These are phyloP conservation scores for Lasioglossum baleicum DNA, from an alignment of 1,140 invertebrate species.

Conservation along the genomic window DNA sequence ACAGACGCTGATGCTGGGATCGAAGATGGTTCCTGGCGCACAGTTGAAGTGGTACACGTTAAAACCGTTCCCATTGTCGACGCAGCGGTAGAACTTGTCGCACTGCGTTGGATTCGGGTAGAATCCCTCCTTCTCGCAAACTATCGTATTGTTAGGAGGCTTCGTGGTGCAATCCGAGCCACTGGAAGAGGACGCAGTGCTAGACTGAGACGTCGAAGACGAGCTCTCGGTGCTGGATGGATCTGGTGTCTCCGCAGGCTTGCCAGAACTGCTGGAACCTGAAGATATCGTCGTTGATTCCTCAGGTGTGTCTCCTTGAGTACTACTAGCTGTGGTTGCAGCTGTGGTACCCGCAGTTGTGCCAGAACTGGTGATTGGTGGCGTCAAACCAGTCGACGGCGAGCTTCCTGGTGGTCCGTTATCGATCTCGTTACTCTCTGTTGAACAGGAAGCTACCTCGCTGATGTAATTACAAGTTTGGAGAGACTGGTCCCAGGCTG, in stretches of 20 bases:
- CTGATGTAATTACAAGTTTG: constrained; percentile 74
- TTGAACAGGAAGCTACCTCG: constrained; percentile 67
- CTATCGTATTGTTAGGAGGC: constrained; percentile 64
- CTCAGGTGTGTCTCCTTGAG: neutral
- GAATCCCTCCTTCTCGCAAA: constrained; percentile 82
- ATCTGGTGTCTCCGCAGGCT: neutral
- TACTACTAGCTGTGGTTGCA: neutral
- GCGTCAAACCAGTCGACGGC: constrained; percentile 12
- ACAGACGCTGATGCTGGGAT: constrained; percentile 79
- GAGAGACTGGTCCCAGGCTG: constrained; percentile 74
- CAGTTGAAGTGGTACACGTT: constrained; percentile 81
- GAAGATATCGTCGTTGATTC: neutral
- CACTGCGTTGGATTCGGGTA: constrained; percentile 84
- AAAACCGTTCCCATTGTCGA: constrained; percentile 83
- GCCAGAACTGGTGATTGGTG: neutral
- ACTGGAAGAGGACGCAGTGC: constrained; percentile 22
- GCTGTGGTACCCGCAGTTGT: neutral
- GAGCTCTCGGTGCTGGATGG: neutral
- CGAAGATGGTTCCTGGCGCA: constrained; percentile 81
- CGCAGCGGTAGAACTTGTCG: constrained; percentile 87
- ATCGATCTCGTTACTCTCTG: constrained; percentile 51
- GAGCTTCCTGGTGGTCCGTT: constrained; percentile 8
- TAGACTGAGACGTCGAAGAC: constrained; percentile 16
- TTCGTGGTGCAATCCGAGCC: constrained; percentile 49
- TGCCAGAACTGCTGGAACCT: neutral